A percentile compares a stretch with the other conserved stretches of the same genome.
These are phyloP conservation scores for Hiodon alosoides DNA, from an alignment of 2,113 vertebrate species.

Conservation along the genomic window DNA sequence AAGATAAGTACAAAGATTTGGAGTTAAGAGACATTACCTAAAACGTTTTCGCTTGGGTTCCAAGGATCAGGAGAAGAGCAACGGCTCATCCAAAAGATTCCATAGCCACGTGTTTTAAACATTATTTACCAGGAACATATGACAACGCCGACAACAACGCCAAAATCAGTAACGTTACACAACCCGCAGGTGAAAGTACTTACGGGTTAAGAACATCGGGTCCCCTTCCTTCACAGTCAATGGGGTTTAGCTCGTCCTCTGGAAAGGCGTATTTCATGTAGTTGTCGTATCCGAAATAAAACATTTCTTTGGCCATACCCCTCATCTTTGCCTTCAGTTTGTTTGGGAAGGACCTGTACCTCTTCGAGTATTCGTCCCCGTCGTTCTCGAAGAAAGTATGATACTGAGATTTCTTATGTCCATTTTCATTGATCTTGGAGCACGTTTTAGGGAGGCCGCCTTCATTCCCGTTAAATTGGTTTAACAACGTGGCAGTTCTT, in stretches of 20 bases:
- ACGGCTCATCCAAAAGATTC: no score
- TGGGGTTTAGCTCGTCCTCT: slow-evolving; percentile 91
- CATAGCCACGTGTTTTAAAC: no score
- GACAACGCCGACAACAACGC: not conserved
- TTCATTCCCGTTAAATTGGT: slow-evolving; percentile 35
- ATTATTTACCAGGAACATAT: no score
- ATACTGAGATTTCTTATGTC: slow-evolving; percentile 49
- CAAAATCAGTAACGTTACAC: not conserved
- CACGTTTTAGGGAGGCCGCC: slow-evolving; percentile 42
- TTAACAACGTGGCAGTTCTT: slow-evolving; percentile 49
- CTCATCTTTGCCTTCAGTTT: slow-evolving; percentile 76
- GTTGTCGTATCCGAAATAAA: slow-evolving; percentile 92
- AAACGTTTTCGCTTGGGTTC: no score
- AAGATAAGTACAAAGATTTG: no score
- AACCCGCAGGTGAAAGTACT: slow-evolving; percentile 49
- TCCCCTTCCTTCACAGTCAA: slow-evolving; percentile 85
- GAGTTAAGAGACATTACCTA: no score
- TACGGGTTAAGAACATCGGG: slow-evolving; percentile 87
- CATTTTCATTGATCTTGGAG: slow-evolving; percentile 39
- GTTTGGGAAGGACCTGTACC: slow-evolving; percentile 78
- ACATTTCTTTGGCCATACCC: slow-evolving; percentile 86
- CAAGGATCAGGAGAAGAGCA: no score
- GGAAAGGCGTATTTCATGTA: slow-evolving; percentile 96
- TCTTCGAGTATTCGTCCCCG: slow-evolving; percentile 77
- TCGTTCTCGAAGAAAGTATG: slow-evolving; percentile 57